phyloP scores from a whole-genome alignment of 2,888 invertebrate genomes.

The Tinea trinotella region DNA sequence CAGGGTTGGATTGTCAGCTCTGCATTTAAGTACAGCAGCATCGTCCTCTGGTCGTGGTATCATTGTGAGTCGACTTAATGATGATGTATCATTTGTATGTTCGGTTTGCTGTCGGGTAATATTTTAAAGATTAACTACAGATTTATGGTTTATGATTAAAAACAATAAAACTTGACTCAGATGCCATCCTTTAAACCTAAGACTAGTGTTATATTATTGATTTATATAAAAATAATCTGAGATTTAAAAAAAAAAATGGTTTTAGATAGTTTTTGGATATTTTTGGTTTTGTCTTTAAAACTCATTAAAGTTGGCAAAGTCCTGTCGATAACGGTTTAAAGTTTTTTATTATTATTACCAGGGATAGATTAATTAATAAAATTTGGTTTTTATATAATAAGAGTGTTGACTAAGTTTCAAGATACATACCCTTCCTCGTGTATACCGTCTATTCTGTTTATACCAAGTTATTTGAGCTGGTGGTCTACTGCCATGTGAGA shows the following conservation, averaged over 20 bases:
- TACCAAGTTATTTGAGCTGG: constrained; percentile 88
- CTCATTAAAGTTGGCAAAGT: no score
- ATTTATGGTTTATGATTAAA: no score
- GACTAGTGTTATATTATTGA: not conserved
- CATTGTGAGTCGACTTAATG: constrained; percentile 82
- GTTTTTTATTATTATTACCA: no score
- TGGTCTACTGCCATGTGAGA: constrained; percentile 87
- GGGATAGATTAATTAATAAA: no score
- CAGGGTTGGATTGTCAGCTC: constrained; percentile 87
- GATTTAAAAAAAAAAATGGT: not conserved
- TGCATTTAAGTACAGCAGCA: constrained; percentile 84
- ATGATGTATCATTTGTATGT: constrained; percentile 78
- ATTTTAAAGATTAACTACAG: no score
- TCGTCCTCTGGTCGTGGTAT: constrained; percentile 88
- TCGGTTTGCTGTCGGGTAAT: constrained; percentile 71
- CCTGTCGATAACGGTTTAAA: no score
- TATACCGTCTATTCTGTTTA: constrained; percentile 82
- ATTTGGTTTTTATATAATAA: no score
- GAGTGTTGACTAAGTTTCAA: not conserved
- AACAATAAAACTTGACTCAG: no score
- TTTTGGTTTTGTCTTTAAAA: not conserved
- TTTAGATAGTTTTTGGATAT: not conserved
- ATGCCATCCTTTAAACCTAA: no score
- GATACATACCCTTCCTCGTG: constrained; percentile 78
- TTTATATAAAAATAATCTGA: not conserved